Evolutionary conservation across 2,113 vertebrate genomes (phyloP), one percentile per base, ranked within the genome.

Genomic region (Accipiter virgatus): DNA sequence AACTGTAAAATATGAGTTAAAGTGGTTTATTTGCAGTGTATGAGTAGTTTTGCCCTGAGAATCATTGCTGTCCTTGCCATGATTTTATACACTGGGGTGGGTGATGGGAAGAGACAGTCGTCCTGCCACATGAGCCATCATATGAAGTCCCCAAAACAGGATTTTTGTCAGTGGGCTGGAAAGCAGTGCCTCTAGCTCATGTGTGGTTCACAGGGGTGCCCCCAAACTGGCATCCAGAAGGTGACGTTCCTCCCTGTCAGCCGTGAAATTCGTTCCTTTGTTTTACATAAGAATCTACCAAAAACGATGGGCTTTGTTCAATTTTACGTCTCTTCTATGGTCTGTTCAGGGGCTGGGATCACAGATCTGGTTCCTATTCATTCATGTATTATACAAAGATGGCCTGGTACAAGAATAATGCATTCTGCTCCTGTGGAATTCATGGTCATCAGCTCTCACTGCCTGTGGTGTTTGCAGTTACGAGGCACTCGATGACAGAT

Each of bases 401-500:
- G n/a, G 16, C 13, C 36, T 56, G 9, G 19, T 38, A n/a, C 38
- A 38, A 42, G 21, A 40, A 73, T 7, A 56, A 52, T 43, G 2
- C 26, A 14, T 36, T 80, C 40, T 56, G 25, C 15, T 71, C 4
- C 40, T 73, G 13, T 43, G 43, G 68, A 70, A 42, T 50, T 66
- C 5, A 10, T 27, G 7, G 13, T n/a, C 4, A 3, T 50, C 55
- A 81, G 18, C 21, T 38, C 12, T 59, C 38, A n/a, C 32, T 85
- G 25, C 19, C 25, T 55, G 45, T 53, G 61, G 18, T 88, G 26
- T 15, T 82, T 77, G 38, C 1, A 3, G 43, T n/a, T 38, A 47
- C 0, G 1, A 67, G 14, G 15, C 18, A 78, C 8, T 48, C 9
- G 2, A 14, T n/a, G 47, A 31, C 16, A 74, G 5, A 22, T 9